Conservation (phyloP, 2,797 vertebrate species). For the Mus caroli region DNA sequence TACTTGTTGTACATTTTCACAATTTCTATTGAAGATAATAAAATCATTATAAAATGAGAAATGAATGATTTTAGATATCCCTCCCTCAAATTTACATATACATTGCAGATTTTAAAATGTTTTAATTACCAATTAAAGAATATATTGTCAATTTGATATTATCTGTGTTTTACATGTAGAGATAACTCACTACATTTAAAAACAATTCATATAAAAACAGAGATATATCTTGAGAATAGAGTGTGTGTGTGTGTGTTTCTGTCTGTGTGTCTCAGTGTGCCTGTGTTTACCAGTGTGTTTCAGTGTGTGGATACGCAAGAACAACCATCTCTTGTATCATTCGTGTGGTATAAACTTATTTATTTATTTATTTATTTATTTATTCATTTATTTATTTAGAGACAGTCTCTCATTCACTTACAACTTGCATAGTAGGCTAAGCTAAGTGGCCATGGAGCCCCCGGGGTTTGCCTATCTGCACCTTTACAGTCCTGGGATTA, state of each 20-base stretch:
- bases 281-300: no score
- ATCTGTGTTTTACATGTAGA: not conserved
- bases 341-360: not conserved
- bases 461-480: not conserved
- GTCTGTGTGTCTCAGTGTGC: fast-evolving
- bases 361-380: no score
- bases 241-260: not conserved
- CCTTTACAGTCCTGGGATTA: no score
- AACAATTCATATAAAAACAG: conserved; percentile 37
- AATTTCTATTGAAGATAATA: not conserved
- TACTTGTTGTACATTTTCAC: not conserved
- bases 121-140: not conserved
- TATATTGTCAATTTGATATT: not conserved
- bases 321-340: not conserved
- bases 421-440: not conserved
- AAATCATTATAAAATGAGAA: not conserved
- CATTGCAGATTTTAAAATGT: not conserved
- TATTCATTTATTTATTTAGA: not conserved
- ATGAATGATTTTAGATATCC: not conserved
- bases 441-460: not conserved
- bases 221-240: not conserved
- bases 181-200: conserved; percentile 24
- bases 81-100: not conserved
- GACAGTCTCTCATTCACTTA: not conserved
- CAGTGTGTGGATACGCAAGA: not conserved